Evolutionary conservation across 2,113 vertebrate species (phyloP).

Genomic region (Macrotis lagotis): DNA sequence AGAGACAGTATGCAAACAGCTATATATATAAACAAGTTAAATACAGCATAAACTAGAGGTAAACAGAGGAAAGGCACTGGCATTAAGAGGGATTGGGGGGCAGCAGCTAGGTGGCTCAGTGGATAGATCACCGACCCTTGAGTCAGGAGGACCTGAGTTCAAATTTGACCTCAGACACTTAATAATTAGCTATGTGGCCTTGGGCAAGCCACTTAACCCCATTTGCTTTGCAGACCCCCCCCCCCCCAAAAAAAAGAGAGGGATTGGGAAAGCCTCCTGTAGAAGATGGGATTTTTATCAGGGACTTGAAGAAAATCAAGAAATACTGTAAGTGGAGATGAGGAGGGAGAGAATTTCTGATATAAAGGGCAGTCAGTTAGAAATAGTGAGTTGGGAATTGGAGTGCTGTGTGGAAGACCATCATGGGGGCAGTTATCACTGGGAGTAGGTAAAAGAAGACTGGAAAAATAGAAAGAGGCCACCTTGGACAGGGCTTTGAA

Average conservation of each 20-base stretch:
- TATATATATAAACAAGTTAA: not conserved
- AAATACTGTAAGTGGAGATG: not conserved
- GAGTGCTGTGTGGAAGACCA: not conserved
- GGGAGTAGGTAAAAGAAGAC: not conserved
- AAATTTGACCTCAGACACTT: too few species aligned
- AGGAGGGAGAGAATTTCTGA: slow-evolving; percentile 8
- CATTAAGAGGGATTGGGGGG: not conserved
- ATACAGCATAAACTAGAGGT: not conserved
- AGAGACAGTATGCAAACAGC: not conserved
- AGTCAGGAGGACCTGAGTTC: too few species aligned
- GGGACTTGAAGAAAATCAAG: not conserved
- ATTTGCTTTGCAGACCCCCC: too few species aligned
- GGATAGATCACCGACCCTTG: too few species aligned
- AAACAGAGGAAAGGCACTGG: not conserved
- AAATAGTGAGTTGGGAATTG: slow-evolving; percentile 1
- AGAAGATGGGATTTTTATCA: not conserved
- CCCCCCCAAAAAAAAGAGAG: too few species aligned
- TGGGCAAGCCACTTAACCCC: too few species aligned
- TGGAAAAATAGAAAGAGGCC: not conserved
- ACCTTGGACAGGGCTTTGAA: not conserved
- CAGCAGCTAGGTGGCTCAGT: too few species aligned
- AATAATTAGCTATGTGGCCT: too few species aligned
- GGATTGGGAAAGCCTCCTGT: not conserved
- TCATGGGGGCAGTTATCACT: not conserved
- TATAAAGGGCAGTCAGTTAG: not conserved